These are phyloP conservation scores for Torymus auratus DNA, from an alignment of 2,888 invertebrate species.

Conservation along the genomic window DNA sequence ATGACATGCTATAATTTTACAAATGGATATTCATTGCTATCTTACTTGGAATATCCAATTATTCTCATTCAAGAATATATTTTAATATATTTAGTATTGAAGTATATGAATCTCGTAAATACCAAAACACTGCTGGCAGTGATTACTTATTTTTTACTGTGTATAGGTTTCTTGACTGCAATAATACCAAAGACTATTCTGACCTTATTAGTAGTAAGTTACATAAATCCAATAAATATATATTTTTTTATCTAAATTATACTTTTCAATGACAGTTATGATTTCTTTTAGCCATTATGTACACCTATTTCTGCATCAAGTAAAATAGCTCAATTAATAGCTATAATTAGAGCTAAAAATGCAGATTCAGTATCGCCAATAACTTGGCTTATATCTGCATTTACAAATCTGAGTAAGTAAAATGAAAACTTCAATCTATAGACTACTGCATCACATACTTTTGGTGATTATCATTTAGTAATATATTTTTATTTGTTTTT, in stretches of 20 bases:
- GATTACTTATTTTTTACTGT: constrained; percentile 73
- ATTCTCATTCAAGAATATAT: constrained; percentile 86
- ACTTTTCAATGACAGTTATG: constrained; percentile 4
- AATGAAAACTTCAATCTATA: no score
- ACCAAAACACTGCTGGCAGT: constrained; percentile 67
- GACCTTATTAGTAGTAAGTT: constrained; percentile 82
- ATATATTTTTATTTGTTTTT: constrained; percentile 24
- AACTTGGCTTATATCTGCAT: constrained; percentile 89
- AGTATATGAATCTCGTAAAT: constrained; percentile 81
- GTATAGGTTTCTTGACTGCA: constrained; percentile 75
- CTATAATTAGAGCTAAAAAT: constrained; percentile 84
- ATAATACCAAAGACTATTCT: constrained; percentile 78
- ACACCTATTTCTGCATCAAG: constrained; percentile 90
- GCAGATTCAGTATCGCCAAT: constrained; percentile 87
- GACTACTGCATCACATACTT: no score
- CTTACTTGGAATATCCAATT: constrained; percentile 91
- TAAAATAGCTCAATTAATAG: constrained; percentile 87
- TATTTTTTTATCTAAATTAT: background rate
- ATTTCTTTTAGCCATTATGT: constrained; percentile 73
- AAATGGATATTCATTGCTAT: constrained; percentile 85
- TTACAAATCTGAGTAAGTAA: constrained; percentile 88
- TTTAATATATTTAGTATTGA: constrained; percentile 84
- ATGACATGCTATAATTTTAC: constrained; percentile 89
- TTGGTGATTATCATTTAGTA: background rate
- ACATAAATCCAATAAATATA: background rate